These are phyloP conservation scores for Myrmophylax atrothorax DNA, from an alignment of 2,113 vertebrate species.

Conservation along the genomic window DNA sequence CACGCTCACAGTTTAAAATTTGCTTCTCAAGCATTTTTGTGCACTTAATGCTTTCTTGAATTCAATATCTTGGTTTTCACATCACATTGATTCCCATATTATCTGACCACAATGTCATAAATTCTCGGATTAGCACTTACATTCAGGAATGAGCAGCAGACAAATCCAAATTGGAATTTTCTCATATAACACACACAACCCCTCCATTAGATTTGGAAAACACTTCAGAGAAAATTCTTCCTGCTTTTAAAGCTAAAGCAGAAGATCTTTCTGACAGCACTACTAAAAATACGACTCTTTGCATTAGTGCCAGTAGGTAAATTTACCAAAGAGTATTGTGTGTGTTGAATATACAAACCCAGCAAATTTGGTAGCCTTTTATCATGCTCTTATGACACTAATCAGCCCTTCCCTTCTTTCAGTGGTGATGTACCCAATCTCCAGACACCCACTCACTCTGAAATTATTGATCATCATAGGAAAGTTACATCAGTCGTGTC, in stretches of 20 bases:
- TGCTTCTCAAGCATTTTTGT: background rate
- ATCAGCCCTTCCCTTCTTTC: background rate
- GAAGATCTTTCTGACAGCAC: background rate
- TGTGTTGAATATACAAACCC: background rate
- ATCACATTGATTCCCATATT: background rate
- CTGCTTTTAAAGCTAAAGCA: background rate
- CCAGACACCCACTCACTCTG: background rate
- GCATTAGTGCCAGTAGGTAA: background rate
- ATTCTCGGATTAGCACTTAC: background rate
- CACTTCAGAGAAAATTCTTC: background rate
- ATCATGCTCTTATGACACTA: background rate
- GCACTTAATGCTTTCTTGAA: background rate
- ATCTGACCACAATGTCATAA: background rate
- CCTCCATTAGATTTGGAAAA: background rate
- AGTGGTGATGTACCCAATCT: background rate
- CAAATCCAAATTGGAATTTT: background rate
- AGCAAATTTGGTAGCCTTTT: background rate
- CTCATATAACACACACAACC: background rate
- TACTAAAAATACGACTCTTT: background rate
- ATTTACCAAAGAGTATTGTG: background rate
- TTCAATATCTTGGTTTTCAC: background rate
- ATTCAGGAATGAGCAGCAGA: background rate
- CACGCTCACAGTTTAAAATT: background rate
- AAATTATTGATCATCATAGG: background rate
- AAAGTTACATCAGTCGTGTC: background rate